Evolutionary conservation across 1,140 invertebrate genomes (phyloP), one percentile per base, ranked within the genome.

Genomic region (Cydia strobilella): DNA sequence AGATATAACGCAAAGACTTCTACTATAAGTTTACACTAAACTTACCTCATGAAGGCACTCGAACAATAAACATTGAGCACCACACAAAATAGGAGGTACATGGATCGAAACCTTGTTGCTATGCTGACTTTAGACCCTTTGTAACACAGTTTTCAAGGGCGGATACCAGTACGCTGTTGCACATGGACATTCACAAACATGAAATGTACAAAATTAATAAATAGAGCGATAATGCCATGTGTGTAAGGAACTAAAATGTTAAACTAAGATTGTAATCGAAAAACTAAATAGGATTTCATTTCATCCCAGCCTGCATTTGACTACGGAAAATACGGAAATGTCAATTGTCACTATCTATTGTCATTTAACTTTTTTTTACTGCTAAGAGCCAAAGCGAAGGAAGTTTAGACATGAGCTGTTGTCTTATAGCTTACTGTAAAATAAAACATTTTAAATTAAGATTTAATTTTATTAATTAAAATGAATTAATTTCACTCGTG

Each of bases 41-140:
- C 85, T 87, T 78, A 92, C 89, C 86, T 88, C 87, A 84, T 84
- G 86, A 87, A 88, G 83, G 86, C 85, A 91, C 89, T 79, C 77
- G 78, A 81, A 72, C 77, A 77, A 74, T 59, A 48, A 78, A 81
- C 76, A 81, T 63, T 74, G 77, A 76, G 69, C 59, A 78, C 81
- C 85, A 80, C 79, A 83, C 75, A 77, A 86, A 87, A 86, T 85
- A 85, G 75, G 78, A 84, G 79, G 80, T 83, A 82, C 83, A 86
- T 75, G 77, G 80, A 81, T 82, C 78, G 74, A 83, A 88, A 77
- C 81, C 81, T 82, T 92, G 90, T 92, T 92, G 90, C 90, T 92
- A 92, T 90, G 90, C 90, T 90, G 90, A 90, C 88, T 90, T 87
- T 85, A 87, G 85, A 86, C 82, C 89, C 87, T 90, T 91, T 88